Evolutionary conservation across 1,140 invertebrate genomes (phyloP).

Genomic region (Magallana angulata): DNA sequence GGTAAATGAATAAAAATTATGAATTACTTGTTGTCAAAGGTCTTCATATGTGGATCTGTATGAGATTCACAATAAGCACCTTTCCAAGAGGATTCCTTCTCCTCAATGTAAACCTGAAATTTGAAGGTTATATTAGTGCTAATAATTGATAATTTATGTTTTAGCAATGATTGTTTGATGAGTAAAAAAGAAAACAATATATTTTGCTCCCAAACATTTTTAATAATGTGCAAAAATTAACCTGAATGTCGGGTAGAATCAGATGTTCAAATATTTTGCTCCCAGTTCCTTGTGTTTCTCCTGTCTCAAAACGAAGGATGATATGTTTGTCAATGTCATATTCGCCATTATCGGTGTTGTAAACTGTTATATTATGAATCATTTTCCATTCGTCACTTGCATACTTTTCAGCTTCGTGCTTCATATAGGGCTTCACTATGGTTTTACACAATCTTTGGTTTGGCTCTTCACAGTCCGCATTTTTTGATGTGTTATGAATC

Average conservation of each 20-base stretch:
- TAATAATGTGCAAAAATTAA: no score
- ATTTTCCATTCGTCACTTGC: neutral
- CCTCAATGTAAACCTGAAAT: neutral
- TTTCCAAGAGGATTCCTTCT: neutral
- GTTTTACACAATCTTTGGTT: neutral
- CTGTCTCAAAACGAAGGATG: neutral
- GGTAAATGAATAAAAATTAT: no score
- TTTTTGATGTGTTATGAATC: neutral
- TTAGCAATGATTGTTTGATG: no score
- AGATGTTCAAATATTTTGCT: conserved; percentile 1
- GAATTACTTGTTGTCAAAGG: neutral
- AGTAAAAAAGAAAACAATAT: no score
- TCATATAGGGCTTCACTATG: neutral
- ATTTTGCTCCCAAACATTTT: no score
- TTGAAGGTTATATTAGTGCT: no score
- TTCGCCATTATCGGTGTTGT: neutral
- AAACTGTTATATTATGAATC: neutral
- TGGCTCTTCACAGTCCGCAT: neutral
- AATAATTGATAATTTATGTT: no score
- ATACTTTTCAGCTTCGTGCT: neutral
- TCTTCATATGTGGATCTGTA: neutral
- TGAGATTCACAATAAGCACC: neutral
- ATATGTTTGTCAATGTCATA: neutral
- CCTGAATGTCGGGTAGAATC: neutral
- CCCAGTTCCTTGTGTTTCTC: neutral